phyloP scores from a whole-genome alignment of 64 coral and sea anemone genomes.

The Montipora efflorescens region DNA sequence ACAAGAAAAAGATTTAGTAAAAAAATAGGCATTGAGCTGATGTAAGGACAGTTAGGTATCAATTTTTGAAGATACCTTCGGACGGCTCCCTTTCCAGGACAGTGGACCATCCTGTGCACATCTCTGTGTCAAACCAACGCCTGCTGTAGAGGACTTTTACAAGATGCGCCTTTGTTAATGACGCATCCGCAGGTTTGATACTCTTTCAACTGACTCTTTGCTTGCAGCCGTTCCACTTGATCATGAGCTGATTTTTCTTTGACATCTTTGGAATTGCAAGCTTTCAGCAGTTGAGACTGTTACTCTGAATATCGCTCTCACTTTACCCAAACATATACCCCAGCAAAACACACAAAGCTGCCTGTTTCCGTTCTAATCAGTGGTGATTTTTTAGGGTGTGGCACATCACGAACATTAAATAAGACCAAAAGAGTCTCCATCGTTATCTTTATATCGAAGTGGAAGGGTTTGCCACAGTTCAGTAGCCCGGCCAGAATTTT shows the following conservation, averaged over 20 bases:
- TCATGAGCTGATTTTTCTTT: neutral
- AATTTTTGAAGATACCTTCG: neutral
- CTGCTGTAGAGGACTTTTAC: neutral
- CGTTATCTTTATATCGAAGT: no score
- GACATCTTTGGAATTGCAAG: neutral
- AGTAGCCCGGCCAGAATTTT: no score
- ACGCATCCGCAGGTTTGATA: neutral
- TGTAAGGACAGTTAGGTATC: neutral
- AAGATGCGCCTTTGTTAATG: neutral
- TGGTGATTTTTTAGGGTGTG: neutral
- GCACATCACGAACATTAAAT: no score
- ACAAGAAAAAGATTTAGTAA: neutral
- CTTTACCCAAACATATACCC: neutral
- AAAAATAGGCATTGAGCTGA: neutral
- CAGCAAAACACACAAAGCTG: neutral
- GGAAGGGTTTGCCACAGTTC: no score
- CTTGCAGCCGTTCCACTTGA: neutral
- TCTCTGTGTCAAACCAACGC: neutral
- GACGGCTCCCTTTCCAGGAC: neutral
- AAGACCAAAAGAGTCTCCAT: no score
- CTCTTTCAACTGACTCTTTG: slow-evolving; percentile 14
- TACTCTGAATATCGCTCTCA: neutral
- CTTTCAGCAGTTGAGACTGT: neutral
- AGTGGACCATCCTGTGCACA: neutral
- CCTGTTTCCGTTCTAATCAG: neutral